phyloP scores from a whole-genome alignment of 2,113 vertebrate genomes.

The Grantiella picta region DNA sequence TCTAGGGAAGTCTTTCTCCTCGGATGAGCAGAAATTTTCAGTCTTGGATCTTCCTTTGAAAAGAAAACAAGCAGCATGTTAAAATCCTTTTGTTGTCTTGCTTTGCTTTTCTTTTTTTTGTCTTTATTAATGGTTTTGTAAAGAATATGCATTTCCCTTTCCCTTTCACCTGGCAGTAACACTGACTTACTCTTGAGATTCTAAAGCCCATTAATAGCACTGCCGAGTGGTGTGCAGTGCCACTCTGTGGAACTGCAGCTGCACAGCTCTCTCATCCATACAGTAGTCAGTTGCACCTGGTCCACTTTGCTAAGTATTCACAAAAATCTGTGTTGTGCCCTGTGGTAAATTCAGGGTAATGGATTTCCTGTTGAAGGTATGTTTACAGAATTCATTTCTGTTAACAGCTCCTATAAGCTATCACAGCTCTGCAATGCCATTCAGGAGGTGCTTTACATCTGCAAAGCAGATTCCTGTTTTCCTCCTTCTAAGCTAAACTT shows the following conservation, averaged over 20 bases:
- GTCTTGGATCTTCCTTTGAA: conserved; percentile 90
- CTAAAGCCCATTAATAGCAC: not conserved
- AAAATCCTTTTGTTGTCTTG: not conserved
- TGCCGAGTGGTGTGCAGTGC: not conserved
- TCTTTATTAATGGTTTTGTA: not conserved
- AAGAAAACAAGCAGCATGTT: conserved; percentile 5
- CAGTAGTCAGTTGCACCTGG: not conserved
- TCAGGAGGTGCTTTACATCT: not conserved
- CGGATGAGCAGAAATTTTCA: conserved; percentile 80
- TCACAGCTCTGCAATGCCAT: not conserved
- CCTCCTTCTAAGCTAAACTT: not conserved
- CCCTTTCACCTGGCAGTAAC: not conserved
- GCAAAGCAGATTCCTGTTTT: not conserved
- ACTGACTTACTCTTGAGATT: not conserved
- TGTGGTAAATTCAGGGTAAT: not conserved
- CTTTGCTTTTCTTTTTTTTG: not conserved
- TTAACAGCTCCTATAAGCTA: not conserved
- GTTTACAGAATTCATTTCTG: not conserved
- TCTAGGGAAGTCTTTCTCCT: conserved; percentile 82
- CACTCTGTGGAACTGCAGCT: not conserved
- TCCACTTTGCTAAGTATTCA: not conserved
- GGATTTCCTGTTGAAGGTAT: not conserved
- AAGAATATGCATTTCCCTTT: not conserved
- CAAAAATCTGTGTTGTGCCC: not conserved
- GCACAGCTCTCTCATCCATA: not conserved